Conservation (phyloP, 2,113 vertebrate species). For the Glareola pratincola region DNA sequence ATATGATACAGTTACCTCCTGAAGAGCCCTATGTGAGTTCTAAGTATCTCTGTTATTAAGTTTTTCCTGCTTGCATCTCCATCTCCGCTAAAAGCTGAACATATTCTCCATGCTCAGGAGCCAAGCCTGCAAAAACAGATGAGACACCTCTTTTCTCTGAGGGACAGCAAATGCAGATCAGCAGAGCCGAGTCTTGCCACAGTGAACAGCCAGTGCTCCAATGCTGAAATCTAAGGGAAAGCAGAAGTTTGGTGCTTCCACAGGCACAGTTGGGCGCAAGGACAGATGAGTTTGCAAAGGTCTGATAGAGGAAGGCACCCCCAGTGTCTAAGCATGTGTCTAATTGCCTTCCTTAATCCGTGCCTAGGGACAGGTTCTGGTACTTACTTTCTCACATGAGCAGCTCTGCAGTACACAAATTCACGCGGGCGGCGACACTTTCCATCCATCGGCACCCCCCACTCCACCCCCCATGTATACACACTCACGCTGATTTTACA, state of each 20-base stretch:
- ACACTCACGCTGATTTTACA: background rate
- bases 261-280: background rate
- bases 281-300: background rate
- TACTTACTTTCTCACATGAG: background rate
- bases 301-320: background rate
- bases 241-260: background rate
- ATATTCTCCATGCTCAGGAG: background rate
- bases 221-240: background rate
- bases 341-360: background rate
- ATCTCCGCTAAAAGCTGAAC: background rate
- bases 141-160: background rate
- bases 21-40: background rate
- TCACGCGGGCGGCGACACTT: accelerated
- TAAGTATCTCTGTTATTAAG: background rate
- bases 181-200: background rate
- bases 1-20: background rate
- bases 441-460: background rate
- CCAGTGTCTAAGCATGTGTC: background rate
- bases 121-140: background rate
- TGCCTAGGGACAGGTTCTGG: background rate
- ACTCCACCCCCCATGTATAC: background rate
- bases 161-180: background rate
- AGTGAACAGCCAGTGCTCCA: background rate
- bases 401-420: background rate
- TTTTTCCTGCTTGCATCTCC: background rate